These are phyloP conservation scores for Polydrusus cervinus DNA, from an alignment of 2,888 invertebrate genomes.

Conservation along the genomic window DNA sequence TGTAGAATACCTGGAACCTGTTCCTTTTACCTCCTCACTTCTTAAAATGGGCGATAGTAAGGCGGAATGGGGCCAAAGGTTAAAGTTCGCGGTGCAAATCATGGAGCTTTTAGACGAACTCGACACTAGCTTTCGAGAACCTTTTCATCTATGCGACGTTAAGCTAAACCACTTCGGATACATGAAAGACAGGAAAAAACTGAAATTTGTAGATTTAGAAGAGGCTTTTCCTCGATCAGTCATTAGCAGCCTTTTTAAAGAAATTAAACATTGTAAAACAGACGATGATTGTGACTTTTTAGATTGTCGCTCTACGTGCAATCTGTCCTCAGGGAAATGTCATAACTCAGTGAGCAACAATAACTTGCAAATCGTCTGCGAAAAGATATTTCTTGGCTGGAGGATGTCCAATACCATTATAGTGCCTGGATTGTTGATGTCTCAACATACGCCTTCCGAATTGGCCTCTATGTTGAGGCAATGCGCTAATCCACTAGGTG, in stretches of 20 bases:
- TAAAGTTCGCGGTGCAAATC: slow-evolving; percentile 76
- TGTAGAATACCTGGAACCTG: slow-evolving; percentile 77
- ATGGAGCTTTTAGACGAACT: slow-evolving; percentile 77
- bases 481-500: slow-evolving; percentile 75
- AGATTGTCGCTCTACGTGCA: slow-evolving; percentile 79
- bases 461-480: slow-evolving; percentile 75
- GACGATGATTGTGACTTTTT: slow-evolving; percentile 81
- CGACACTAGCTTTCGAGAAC: slow-evolving; percentile 76
- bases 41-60: slow-evolving; percentile 73
- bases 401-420: slow-evolving; percentile 76
- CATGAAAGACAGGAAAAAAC: slow-evolving; percentile 69
- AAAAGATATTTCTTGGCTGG: slow-evolving; percentile 79
- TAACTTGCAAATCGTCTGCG: slow-evolving; percentile 80
- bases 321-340: slow-evolving; percentile 73
- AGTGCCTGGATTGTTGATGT: slow-evolving; percentile 77
- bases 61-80: slow-evolving; percentile 75
- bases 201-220: slow-evolving; percentile 79
- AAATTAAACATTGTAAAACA: slow-evolving; percentile 70
- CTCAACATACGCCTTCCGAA: slow-evolving; percentile 75
- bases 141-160: slow-evolving; percentile 80
- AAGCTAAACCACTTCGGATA: slow-evolving; percentile 80
- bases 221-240: slow-evolving; percentile 76
- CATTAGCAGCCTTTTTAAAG: slow-evolving; percentile 72
- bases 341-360: slow-evolving; percentile 75
- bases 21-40: slow-evolving; percentile 73